These are phyloP conservation scores for Phycodurus eques DNA, from an alignment of 2,113 vertebrate genomes.

Conservation along the genomic window DNA sequence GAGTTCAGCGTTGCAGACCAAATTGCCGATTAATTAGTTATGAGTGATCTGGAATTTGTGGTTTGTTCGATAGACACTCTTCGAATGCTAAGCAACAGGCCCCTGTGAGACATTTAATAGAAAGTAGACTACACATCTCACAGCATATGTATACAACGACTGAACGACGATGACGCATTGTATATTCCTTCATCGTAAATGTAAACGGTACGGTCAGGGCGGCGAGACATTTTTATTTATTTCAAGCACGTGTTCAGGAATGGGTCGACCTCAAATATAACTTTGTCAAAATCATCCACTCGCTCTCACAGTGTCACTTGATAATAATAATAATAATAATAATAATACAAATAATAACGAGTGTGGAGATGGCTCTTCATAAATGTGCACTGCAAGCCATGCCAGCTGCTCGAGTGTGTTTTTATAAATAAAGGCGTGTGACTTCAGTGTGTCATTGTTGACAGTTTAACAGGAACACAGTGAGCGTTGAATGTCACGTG, in stretches of 20 bases:
- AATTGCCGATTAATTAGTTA: neutral
- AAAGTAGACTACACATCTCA: conserved; percentile 46
- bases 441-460: conserved; percentile 42
- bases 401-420: conserved; percentile 36
- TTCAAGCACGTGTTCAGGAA: conserved; percentile 41
- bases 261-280: neutral
- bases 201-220: conserved; percentile 30
- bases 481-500: neutral
- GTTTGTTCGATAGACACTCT: neutral
- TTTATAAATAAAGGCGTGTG: conserved; percentile 37
- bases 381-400: conserved; percentile 23
- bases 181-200: conserved; percentile 32
- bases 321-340: conserved; percentile 1
- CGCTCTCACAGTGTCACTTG: conserved; percentile 6
- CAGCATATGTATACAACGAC: conserved; percentile 12
- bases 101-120: conserved; percentile 13
- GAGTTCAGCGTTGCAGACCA: neutral
- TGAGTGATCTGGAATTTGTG: neutral
- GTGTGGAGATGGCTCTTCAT: conserved; percentile 29
- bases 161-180: conserved; percentile 15
- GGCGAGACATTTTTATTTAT: conserved; percentile 34
- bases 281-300: conserved; percentile 10
- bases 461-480: neutral
- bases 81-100: neutral
- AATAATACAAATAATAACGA: neutral